These are phyloP conservation scores for Temnothorax longispinosus DNA, from an alignment of 1,140 invertebrate genomes.

Conservation along the genomic window DNA sequence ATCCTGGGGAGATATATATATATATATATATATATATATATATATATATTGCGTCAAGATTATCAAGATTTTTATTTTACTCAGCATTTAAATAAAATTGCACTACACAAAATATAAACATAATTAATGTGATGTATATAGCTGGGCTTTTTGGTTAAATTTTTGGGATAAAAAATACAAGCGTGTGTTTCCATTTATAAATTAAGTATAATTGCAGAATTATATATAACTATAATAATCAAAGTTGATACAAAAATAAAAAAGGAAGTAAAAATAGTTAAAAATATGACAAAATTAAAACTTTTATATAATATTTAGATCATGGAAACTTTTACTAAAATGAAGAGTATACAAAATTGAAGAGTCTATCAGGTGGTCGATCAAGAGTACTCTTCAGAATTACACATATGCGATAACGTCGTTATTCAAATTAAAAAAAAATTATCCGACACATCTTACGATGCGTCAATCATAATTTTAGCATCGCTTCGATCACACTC, in stretches of 20 bases:
- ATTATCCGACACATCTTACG: background rate
- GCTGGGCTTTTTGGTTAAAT: background rate
- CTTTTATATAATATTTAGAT: background rate
- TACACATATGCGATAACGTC: background rate
- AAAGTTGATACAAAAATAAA: background rate
- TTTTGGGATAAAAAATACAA: background rate
- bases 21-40: no score
- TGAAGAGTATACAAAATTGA: background rate
- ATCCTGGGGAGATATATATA: background rate
- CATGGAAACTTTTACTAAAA: background rate
- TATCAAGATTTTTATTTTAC: conserved; percentile 19
- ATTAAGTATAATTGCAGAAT: background rate
- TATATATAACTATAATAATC: background rate
- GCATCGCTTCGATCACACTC: background rate
- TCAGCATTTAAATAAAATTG: conserved; percentile 9
- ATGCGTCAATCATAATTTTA: conserved; percentile 11
- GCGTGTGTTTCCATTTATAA: background rate
- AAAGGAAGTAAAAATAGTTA: background rate
- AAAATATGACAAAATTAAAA: background rate
- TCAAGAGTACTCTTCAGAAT: background rate
- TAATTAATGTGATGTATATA: background rate
- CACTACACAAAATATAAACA: background rate
- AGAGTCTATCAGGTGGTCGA: background rate
- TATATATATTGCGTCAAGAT: background rate
- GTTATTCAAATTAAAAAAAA: background rate